Evolutionary conservation across 2,113 vertebrate species (phyloP).

Genomic region (Riparia riparia): DNA sequence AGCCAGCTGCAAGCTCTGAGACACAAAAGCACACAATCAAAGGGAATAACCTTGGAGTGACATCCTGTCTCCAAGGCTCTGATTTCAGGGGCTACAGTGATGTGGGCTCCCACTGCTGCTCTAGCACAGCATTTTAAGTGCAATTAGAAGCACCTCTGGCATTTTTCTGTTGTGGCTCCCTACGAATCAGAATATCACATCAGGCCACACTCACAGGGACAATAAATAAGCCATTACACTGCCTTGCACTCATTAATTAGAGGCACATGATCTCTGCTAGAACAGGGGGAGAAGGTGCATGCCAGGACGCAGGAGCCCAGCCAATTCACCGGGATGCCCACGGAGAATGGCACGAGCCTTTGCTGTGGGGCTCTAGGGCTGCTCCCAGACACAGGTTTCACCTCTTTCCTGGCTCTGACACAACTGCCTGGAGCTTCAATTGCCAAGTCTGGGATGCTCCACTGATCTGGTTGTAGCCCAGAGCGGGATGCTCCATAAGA

Average conservation of each 20-base stretch:
- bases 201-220: not conserved
- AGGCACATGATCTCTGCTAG: not conserved
- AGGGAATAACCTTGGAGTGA: not conserved
- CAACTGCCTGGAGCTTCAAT: not conserved
- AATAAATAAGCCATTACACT: not conserved
- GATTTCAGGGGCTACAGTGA: not conserved
- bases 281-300: not conserved
- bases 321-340: not conserved
- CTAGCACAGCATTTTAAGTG: not conserved
- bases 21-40: not conserved
- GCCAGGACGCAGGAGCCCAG: not conserved
- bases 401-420: not conserved
- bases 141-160: not conserved
- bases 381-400: not conserved
- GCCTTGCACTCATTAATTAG: not conserved
- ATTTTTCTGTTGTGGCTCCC: not conserved
- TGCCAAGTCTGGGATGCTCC: not conserved
- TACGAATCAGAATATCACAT: not conserved
- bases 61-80: not conserved
- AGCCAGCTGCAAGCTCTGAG: slow-evolving; percentile 4
- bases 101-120: not conserved
- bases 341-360: not conserved
- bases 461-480: rapidly evolving
- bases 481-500: not conserved
- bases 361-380: not conserved